Percentiles rank a stretch among this genome's conserved stretches.
phyloP scores from a whole-genome alignment of 2,113 vertebrate genomes.

The Xiphorhynchus elegans region DNA sequence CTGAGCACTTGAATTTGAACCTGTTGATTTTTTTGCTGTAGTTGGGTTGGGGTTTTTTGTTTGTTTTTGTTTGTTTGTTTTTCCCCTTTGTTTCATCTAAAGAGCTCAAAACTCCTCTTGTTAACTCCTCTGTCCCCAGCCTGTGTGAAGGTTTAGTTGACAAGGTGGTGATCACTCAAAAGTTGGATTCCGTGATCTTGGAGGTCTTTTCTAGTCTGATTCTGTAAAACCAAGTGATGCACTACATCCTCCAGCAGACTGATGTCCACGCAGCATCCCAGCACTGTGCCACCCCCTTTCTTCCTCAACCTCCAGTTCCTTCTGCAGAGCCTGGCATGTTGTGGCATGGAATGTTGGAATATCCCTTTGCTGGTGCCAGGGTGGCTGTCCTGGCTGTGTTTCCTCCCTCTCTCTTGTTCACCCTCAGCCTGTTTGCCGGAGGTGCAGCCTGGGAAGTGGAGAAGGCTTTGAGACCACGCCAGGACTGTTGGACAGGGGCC shows the following conservation, averaged over 20 bases:
- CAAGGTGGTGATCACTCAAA: neutral
- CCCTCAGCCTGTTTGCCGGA: neutral
- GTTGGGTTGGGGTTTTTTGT: neutral
- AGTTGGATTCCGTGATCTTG: neutral
- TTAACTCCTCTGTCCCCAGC: neutral
- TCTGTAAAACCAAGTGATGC: neutral
- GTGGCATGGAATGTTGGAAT: neutral
- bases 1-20: neutral
- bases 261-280: neutral
- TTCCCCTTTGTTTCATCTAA: neutral
- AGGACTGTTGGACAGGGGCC: fast-evolving
- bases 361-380: neutral
- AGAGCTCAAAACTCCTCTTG: neutral
- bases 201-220: neutral
- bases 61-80: neutral
- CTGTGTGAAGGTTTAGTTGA: neutral
- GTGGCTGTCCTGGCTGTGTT: neutral
- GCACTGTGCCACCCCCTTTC: neutral
- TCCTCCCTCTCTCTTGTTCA: neutral
- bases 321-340: fast-evolving
- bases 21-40: neutral
- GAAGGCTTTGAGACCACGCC: fast-evolving
- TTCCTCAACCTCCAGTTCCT: neutral
- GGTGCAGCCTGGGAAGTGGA: neutral
- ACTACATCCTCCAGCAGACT: neutral